Evolutionary conservation across 2,888 invertebrate species (phyloP).

Genomic region (Flabesymbios commensalis): DNA sequence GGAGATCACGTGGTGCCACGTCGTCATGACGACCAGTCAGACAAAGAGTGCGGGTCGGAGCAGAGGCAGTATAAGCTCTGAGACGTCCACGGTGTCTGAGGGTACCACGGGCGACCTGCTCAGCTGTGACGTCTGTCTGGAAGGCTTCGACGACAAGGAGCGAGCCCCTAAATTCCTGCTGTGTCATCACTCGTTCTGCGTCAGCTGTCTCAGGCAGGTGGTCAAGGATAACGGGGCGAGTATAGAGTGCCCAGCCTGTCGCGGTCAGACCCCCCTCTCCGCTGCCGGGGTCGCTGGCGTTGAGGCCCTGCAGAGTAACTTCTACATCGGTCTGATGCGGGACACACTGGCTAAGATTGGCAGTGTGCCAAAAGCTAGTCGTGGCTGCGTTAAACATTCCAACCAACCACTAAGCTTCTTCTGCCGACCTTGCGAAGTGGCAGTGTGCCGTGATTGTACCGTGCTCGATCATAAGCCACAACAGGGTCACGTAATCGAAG

Average conservation of each 20-base stretch:
- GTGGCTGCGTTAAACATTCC: constrained; percentile 30
- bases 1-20: too few species aligned
- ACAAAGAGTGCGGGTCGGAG: too few species aligned
- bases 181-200: constrained; percentile 38
- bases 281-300: constrained; percentile 17
- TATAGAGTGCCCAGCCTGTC: constrained; percentile 33
- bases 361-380: constrained; percentile 12
- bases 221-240: not conserved
- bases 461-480: constrained; percentile 32
- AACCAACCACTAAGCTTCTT: constrained; percentile 34
- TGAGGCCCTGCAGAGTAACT: constrained; percentile 34
- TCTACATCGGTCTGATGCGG: constrained; percentile 34
- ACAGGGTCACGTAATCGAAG: constrained; percentile 27
- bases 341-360: constrained; percentile 23
- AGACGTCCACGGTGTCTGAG: too few species aligned
- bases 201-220: constrained; percentile 21
- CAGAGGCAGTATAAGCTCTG: too few species aligned
- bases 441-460: constrained; percentile 34
- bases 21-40: too few species aligned
- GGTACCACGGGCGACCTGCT: too few species aligned
- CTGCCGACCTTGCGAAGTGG: constrained; percentile 25
- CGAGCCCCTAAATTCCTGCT: constrained; percentile 33
- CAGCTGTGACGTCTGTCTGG: constrained; percentile 34
- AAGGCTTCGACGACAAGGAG: constrained; percentile 27
- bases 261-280: constrained; percentile 3